Base-by-base conservation (phyloP, 2,888 invertebrate genomes). In the Xestia rhomboidea region DNA sequence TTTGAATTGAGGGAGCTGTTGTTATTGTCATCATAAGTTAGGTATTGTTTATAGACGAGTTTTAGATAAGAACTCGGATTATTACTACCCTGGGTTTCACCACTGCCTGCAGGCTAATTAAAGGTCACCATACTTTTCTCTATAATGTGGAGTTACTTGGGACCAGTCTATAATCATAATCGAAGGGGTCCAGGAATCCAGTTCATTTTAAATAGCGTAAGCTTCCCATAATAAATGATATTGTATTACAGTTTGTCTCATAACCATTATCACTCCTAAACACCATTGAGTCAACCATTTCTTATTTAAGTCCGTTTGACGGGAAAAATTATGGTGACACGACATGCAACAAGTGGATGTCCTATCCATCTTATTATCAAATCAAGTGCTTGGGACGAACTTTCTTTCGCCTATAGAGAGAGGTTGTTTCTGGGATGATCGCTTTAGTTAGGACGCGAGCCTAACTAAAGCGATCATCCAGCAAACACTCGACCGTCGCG, bases 261-360 rank as follows among this genome's bases (percentile, higher is more conserved):
- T 57, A 57, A 27, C 27, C 7, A 57, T 27, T 57, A 54, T 54
- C 13, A 54, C 27, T 15, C 57, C 6, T 57, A 57, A 27, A 13
- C 6, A 6, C 18, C n/a, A 41, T 41, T 63, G 5, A 13, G 38
- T n/a, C 5, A 24, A 46, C 18, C 1, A 46, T 27, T 24, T 51
- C 27, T 49, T 3, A 51, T 51, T 27, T 15, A 4, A 24, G 15
- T 41, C 13, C 0, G 8, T 51, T 51, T n/a, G 15, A 18, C 15
- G 30, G 60, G 60, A 8, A 51, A 63, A 30, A 24, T 30, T 10
- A 44, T 30, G 7, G 18, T 41, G 24, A 13, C 27, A 63, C 21
- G 10, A n/a, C n/a, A 51, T 27, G 76, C 75, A 76, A 75, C 76
- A 75, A 63, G 76, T 76, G 62, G 75, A 75, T 41, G 38, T 30